Evolutionary conservation across 2,797 vertebrate species (phyloP), one percentile per base, ranked within the genome.

Genomic region (Xyrichtys novacula): DNA sequence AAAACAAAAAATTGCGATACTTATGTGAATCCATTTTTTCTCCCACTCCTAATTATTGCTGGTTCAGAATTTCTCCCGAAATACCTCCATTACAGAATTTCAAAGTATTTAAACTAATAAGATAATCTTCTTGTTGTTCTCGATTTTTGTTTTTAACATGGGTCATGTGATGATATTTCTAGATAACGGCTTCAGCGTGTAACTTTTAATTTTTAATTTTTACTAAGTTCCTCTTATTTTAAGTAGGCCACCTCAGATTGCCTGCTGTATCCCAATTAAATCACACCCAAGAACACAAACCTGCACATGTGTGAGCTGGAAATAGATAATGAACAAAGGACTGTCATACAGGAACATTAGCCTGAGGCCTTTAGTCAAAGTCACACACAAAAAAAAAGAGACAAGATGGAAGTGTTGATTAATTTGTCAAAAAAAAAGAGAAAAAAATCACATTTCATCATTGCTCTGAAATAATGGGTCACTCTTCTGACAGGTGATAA

Each of bases 371-470:
- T 36, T 60, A 74, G 71, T 63, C 76, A 76, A 81, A 85, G 78
- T 83, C 80, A 56, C 82, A 56, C 82, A 84, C 70, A 91, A 87
- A 84, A 80, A 87, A 84, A 78, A 62, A 78, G 63, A 74, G 57
- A 85, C 90, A 85, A 54, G 47, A 76, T 84, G 77, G 73, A 69
- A 80, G 74, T 69, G 81, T 79, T 91, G 83, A 90, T 92, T 88
- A 89, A 90, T 87, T 88, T 89, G 83, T 92, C 80, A 71, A 82
- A 84, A n/a, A n/a, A n/a, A n/a, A n/a, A n/a, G n/a, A n/a, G n/a
- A n/a, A n/a, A n/a, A 69, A 86, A 88, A 90, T 86, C 71, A 65
- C 70, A 68, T 81, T 78, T 75, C 38, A 25, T 43, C 61, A 38
- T 78, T 79, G 62, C 78, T 75, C 47, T 40, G 62, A 78, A 82